Conservation (phyloP, 30 jellyfish, hydroid and myxozoan genomes). For the Hydra vulgaris region DNA sequence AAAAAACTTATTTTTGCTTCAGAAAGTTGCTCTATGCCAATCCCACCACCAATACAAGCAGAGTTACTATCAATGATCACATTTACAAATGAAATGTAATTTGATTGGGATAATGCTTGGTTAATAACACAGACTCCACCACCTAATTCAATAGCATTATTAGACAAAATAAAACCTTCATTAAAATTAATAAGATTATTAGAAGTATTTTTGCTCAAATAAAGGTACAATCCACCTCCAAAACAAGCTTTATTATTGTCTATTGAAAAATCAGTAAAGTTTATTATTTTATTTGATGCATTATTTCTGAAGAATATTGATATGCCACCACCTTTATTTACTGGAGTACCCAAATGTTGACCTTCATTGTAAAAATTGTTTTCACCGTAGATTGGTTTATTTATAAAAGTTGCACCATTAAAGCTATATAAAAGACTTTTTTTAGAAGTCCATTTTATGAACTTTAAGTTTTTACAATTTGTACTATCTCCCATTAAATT, state of each 20-base stretch:
- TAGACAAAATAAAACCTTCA: neutral
- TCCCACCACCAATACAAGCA: slow-evolving; percentile 23
- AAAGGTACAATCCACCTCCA: slow-evolving; percentile 20
- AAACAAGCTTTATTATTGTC: neutral
- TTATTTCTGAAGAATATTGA: slow-evolving; percentile 2
- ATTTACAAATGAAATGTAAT: neutral
- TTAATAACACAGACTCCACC: slow-evolving; percentile 10
- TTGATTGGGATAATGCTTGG: neutral
- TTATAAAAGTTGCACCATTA: neutral
- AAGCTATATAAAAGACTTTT: neutral
- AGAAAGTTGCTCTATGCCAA: neutral
- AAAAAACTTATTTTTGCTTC: neutral
- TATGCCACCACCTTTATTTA: slow-evolving; percentile 22
- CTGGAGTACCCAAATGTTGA: neutral
- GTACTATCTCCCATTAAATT: neutral
- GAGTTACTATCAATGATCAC: neutral
- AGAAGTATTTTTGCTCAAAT: neutral
- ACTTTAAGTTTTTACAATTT: neutral
- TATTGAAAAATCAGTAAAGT: neutral
- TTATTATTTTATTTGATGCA: slow-evolving; percentile 3
- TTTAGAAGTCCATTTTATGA: neutral
- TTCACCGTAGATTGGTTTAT: neutral
- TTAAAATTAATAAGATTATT: neutral
- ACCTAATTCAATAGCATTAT: slow-evolving; percentile 4
- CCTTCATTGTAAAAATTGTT: neutral